Evolutionary conservation across 1,140 invertebrate species (phyloP).

Genomic region (Cyclina sinensis): DNA sequence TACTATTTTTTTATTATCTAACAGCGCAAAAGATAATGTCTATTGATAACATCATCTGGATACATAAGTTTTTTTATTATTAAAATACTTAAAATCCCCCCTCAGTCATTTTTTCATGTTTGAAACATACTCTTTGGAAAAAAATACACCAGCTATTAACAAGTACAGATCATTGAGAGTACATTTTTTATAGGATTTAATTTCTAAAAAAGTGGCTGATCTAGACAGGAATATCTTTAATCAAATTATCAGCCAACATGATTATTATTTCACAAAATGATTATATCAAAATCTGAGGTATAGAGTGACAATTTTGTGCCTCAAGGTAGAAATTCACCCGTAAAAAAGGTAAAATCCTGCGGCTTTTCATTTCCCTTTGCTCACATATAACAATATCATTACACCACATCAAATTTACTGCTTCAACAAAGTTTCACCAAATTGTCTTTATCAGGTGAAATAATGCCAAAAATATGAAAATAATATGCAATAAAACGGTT

Average conservation of each 20-base stretch:
- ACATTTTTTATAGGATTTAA: too few species aligned
- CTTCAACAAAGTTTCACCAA: neutral
- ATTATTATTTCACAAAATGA: neutral
- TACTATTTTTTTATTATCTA: too few species aligned
- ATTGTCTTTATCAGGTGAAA: conserved; percentile 13
- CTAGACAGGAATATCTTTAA: neutral
- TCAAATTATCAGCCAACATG: neutral
- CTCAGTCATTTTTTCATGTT: too few species aligned
- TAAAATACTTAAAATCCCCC: too few species aligned
- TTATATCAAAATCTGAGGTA: neutral
- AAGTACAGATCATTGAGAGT: too few species aligned
- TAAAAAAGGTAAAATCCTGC: neutral
- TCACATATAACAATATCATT: neutral
- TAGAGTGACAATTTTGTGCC: neutral
- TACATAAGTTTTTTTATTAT: too few species aligned
- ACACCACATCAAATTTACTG: conserved; percentile 10
- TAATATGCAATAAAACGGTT: conserved; percentile 17
- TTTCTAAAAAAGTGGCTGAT: too few species aligned
- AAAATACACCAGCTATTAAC: too few species aligned
- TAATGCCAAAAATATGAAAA: conserved; percentile 35
- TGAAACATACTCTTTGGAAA: too few species aligned
- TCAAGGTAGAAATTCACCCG: neutral
- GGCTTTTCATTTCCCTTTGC: conserved; percentile 3
- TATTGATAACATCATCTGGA: too few species aligned
- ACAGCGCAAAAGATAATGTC: too few species aligned